These are phyloP conservation scores for Morelia viridis DNA, from an alignment of 2,797 vertebrate genomes.

Conservation along the genomic window DNA sequence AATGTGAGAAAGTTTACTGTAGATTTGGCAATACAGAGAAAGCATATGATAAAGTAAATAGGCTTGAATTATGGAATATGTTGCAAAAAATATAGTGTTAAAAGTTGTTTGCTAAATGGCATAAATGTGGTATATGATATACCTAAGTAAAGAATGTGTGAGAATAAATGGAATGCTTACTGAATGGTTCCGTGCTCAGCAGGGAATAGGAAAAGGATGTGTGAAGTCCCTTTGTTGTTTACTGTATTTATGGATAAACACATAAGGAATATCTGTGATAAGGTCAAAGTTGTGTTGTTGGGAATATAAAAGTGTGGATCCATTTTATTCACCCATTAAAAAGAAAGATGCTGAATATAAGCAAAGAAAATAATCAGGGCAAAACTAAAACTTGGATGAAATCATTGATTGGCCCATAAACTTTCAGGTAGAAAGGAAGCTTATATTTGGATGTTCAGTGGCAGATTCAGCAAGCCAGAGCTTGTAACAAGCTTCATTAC, in stretches of 20 bases:
- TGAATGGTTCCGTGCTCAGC: background rate
- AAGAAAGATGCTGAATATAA: background rate
- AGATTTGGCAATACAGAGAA: background rate
- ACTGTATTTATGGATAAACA: background rate
- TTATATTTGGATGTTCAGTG: constrained; percentile 44
- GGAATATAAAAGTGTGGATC: background rate
- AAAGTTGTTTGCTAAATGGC: background rate
- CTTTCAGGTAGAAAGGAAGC: constrained; percentile 39
- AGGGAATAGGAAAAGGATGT: background rate
- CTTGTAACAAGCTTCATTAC: constrained; percentile 53
- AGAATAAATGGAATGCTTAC: background rate
- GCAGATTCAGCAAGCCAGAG: constrained; percentile 59
- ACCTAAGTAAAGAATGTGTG: background rate
- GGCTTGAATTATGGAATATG: background rate
- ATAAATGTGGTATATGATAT: background rate
- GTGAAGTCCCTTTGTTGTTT: background rate
- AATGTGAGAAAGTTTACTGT: background rate
- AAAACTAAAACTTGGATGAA: constrained; percentile 45
- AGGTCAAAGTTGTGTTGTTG: too few relatives aligned
- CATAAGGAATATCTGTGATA: background rate
- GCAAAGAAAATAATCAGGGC: constrained; percentile 28
- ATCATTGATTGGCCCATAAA: constrained; percentile 30
- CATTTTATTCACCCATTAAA: background rate
- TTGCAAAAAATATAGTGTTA: background rate
- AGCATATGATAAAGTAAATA: background rate